These are phyloP conservation scores for Pollenia angustigena DNA, from an alignment of 2,888 invertebrate genomes.

Conservation along the genomic window DNA sequence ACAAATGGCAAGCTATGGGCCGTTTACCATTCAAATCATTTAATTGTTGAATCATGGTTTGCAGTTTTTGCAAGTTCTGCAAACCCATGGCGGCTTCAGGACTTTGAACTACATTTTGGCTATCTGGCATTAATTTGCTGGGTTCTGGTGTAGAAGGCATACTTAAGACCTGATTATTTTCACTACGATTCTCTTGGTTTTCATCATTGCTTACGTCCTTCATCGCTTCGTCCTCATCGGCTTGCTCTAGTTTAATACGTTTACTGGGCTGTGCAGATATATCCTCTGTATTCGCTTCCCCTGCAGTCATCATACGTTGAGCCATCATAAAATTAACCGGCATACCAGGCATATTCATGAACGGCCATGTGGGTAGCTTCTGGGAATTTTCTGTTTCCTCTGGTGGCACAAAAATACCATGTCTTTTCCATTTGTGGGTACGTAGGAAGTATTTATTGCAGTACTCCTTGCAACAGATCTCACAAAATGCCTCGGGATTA, in stretches of 20 bases:
- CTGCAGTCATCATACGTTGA: constrained; percentile 76
- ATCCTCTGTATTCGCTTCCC: constrained; percentile 71
- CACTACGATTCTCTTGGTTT: constrained; percentile 72
- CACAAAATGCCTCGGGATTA: constrained; percentile 96
- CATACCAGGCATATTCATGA: constrained; percentile 85
- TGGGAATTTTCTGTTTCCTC: constrained; percentile 84
- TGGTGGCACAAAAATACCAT: constrained; percentile 90
- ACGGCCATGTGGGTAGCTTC: constrained; percentile 84
- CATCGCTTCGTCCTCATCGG: constrained; percentile 69
- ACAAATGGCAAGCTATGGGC: constrained; percentile 87
- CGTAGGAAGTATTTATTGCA: constrained; percentile 96
- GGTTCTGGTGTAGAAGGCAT: constrained; percentile 70
- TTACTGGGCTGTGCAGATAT: constrained; percentile 74
- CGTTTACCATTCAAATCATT: constrained; percentile 90
- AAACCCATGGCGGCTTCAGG: constrained; percentile 90
- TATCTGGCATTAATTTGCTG: constrained; percentile 74
- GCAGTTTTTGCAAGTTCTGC: constrained; percentile 94
- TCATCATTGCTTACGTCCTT: constrained; percentile 73
- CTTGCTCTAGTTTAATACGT: constrained; percentile 80
- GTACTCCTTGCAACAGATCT: constrained; percentile 96
- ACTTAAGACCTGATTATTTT: constrained; percentile 65
- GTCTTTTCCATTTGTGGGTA: constrained; percentile 96
- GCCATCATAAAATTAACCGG: constrained; percentile 90
- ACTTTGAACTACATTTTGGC: constrained; percentile 74
- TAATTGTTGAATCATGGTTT: constrained; percentile 95